These are phyloP conservation scores for Progne subis DNA, from an alignment of 2,113 vertebrate genomes.

Conservation along the genomic window DNA sequence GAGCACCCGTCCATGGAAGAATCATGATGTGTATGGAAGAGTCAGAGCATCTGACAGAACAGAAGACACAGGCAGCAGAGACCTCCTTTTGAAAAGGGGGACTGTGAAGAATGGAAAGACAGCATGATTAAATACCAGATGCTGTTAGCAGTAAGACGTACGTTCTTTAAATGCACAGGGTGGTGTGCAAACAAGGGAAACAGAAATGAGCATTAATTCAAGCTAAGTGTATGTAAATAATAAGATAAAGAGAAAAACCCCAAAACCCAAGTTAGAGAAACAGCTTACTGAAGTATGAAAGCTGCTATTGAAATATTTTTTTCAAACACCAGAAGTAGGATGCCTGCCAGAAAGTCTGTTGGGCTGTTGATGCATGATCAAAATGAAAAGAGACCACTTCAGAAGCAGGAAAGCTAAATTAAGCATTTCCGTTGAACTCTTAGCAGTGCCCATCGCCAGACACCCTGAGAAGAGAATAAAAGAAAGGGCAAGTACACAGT, in stretches of 20 bases:
- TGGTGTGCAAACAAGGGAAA: neutral
- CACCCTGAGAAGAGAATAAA: neutral
- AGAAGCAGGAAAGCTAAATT: neutral
- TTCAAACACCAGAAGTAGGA: neutral
- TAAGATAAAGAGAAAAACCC: neutral
- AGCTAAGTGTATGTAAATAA: neutral
- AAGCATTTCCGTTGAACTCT: neutral
- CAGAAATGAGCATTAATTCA: neutral
- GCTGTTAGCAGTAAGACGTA: neutral
- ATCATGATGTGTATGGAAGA: fast-evolving
- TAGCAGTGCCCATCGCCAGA: neutral
- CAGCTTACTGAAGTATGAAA: neutral
- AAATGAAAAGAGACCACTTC: neutral
- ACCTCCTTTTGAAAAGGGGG: neutral
- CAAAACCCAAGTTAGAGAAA: neutral
- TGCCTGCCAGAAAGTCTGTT: neutral
- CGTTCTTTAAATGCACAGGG: neutral
- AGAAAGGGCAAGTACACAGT: neutral
- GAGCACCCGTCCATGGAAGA: neutral
- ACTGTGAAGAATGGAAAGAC: neutral
- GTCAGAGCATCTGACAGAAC: neutral
- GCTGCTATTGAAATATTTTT: neutral
- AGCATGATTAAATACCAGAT: neutral
- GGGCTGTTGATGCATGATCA: neutral
- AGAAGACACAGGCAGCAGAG: neutral